Percentiles rank a stretch among this genome's conserved stretches.
phyloP scores from a whole-genome alignment of 1,140 invertebrate species.

The Drosophila bocqueti region DNA sequence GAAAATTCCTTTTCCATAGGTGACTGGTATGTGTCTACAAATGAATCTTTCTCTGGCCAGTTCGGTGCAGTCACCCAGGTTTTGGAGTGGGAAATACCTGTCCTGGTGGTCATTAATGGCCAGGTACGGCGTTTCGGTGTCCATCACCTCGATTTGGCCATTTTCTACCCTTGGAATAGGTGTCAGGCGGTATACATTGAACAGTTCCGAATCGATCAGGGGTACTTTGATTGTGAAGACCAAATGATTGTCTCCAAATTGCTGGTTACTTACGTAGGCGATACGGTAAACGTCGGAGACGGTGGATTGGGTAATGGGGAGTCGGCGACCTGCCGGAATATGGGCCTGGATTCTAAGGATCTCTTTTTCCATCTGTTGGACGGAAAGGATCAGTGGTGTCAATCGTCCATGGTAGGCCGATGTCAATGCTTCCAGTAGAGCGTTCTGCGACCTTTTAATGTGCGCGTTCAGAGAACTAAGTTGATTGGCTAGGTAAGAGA shows the following conservation, averaged over 20 bases:
- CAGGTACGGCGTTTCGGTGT: slow-evolving; percentile 22
- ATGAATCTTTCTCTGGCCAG: slow-evolving; percentile 7
- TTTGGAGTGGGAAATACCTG: slow-evolving; percentile 12
- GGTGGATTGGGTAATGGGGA: slow-evolving; percentile 3
- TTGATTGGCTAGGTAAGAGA: neutral
- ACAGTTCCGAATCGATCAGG: slow-evolving; percentile 15
- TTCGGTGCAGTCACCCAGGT: slow-evolving; percentile 15
- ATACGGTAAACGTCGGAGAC: slow-evolving; percentile 10
- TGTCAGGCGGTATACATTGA: slow-evolving; percentile 24
- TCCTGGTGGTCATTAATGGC: slow-evolving; percentile 25
- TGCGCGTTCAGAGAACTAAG: neutral
- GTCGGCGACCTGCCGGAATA: slow-evolving; percentile 4
- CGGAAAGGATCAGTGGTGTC: slow-evolving; percentile 10
- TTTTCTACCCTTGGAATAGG: slow-evolving; percentile 20
- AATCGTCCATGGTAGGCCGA: neutral
- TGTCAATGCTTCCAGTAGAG: slow-evolving; percentile 16
- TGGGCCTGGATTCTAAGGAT: neutral
- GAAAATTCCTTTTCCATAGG: neutral
- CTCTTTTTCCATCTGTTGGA: slow-evolving; percentile 7
- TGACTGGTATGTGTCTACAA: slow-evolving; percentile 8
- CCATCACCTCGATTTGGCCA: slow-evolving; percentile 10
- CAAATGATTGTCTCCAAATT: neutral
- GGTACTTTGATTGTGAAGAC: slow-evolving; percentile 22
- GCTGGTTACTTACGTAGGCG: neutral
- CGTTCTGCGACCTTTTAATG: neutral